Evolutionary conservation across 2,113 vertebrate genomes (phyloP).

Genomic region (Marmota flaviventris): DNA sequence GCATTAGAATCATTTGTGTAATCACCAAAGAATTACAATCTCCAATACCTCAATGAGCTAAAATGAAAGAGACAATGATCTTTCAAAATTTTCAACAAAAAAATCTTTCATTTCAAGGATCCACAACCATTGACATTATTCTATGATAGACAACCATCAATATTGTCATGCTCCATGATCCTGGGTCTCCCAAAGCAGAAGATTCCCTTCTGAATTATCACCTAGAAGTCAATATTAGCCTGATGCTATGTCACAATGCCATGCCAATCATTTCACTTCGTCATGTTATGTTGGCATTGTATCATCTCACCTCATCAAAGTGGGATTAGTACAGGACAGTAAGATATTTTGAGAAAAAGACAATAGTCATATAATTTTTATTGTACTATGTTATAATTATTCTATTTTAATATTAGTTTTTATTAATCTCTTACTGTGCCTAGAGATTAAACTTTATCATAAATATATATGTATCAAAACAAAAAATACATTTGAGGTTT

Average conservation of each 20-base stretch:
- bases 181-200: neutral
- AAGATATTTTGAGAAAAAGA: neutral
- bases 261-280: neutral
- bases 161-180: neutral
- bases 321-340: too few relatives aligned
- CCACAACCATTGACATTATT: neutral
- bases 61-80: neutral
- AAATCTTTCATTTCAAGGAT: neutral
- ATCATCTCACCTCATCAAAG: neutral
- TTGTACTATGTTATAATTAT: neutral
- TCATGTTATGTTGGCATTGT: neutral
- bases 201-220: neutral
- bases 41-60: neutral
- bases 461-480: neutral
- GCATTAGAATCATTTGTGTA: neutral
- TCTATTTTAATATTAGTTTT: neutral
- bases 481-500: neutral
- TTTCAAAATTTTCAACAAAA: neutral
- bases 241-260: neutral
- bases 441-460: neutral
- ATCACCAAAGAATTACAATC: neutral
- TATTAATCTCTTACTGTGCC: neutral
- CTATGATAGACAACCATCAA: neutral
- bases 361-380: neutral
- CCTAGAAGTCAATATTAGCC: too few relatives aligned